Evolutionary conservation across 2,797 vertebrate genomes (phyloP).

Genomic region (Sphenodon punctatus): DNA sequence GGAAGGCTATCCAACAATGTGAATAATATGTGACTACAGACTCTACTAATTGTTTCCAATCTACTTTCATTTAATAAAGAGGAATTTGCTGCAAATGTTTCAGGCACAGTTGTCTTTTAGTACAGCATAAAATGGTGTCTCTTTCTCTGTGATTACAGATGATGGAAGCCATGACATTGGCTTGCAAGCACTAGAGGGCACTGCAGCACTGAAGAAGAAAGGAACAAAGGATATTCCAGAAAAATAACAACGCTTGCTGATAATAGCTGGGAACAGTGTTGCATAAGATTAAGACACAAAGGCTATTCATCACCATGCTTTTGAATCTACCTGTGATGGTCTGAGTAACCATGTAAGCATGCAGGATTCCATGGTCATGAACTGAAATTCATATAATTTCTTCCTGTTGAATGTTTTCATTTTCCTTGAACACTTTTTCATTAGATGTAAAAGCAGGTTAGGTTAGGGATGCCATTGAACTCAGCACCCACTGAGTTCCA

Average conservation of each 20-base stretch:
- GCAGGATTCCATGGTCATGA: not conserved
- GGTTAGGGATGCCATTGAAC: not conserved
- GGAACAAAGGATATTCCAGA: not conserved
- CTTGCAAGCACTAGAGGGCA: constrained; percentile 69
- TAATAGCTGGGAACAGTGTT: constrained; percentile 1
- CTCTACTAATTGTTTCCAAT: too few relatives aligned
- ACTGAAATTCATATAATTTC: not conserved
- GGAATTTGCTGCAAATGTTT: not conserved
- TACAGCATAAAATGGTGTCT: constrained; percentile 66
- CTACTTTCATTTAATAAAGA: not conserved
- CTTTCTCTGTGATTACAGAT: not conserved
- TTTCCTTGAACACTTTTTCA: not conserved
- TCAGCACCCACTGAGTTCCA: not conserved
- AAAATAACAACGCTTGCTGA: constrained; percentile 17
- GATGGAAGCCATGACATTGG: constrained; percentile 13
- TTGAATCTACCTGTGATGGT: not conserved
- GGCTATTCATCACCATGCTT: not conserved
- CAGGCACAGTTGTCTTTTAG: not conserved
- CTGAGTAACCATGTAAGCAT: not conserved
- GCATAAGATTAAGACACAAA: constrained; percentile 2
- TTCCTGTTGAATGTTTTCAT: not conserved
- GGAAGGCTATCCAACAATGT: too few relatives aligned
- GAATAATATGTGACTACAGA: too few relatives aligned
- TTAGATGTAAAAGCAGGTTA: not conserved
- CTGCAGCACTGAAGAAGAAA: constrained; percentile 40